These are phyloP conservation scores for Crypturellus undulatus DNA, from an alignment of 2,113 vertebrate species.

Conservation along the genomic window DNA sequence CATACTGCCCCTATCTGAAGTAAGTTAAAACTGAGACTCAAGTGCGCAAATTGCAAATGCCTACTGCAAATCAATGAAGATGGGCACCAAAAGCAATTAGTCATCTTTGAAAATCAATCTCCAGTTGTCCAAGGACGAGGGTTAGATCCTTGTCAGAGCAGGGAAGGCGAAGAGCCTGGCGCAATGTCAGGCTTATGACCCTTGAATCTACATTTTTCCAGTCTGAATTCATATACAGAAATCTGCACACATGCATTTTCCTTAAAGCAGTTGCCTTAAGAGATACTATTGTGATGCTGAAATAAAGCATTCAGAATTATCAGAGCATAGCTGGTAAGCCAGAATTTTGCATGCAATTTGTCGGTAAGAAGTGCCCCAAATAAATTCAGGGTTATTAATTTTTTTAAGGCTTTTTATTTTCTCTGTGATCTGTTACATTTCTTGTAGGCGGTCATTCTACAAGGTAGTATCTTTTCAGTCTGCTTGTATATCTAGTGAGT, in stretches of 20 bases:
- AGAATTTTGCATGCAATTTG: neutral
- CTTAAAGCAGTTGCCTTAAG: neutral
- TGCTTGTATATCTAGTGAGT: neutral
- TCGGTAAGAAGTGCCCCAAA: neutral
- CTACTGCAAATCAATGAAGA: slow-evolving; percentile 19
- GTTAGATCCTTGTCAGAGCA: slow-evolving; percentile 32
- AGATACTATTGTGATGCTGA: neutral
- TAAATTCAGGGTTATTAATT: neutral
- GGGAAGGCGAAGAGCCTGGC: slow-evolving; percentile 4
- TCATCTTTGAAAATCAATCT: slow-evolving; percentile 46
- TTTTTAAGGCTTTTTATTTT: neutral
- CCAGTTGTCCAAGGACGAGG: slow-evolving; percentile 23
- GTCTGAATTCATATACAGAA: neutral
- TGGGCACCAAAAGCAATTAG: slow-evolving; percentile 42
- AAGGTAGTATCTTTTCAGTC: neutral
- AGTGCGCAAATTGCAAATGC: slow-evolving; percentile 38
- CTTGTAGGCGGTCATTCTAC: neutral
- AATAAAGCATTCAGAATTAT: neutral
- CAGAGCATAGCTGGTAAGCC: neutral
- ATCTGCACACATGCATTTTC: neutral
- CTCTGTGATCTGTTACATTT: neutral
- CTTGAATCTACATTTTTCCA: neutral
- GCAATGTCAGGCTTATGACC: neutral
- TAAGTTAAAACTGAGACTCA: neutral
- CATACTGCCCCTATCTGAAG: neutral